Evolutionary conservation across 2,113 vertebrate genomes (phyloP), one percentile per base, ranked within the genome.

Genomic region (Larimichthys polyactis): DNA sequence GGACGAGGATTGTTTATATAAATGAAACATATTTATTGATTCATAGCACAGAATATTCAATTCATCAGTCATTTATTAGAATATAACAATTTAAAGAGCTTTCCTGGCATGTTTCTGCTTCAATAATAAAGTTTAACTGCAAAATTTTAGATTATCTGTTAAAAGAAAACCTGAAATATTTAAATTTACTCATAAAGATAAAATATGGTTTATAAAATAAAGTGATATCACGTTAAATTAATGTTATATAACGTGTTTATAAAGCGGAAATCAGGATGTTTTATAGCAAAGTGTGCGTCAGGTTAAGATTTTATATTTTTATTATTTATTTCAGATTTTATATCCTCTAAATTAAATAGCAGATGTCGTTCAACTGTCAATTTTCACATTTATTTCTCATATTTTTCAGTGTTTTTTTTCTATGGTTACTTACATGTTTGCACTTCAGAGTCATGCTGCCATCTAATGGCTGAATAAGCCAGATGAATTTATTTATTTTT

Each of bases 31-130:
- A 32, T n/a, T 16, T 2, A 44, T 4, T 3, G 1, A 2, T 22
- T 4, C 2, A 1, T 0, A 2, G 1, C 20, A 3, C 32, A 54
- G 4, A 29, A 0, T 0, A 11, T 32, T 24, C 4, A 19, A 0
- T 71, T 27, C 2, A 27, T 27, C 27, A 27, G 3, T 10, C 2
- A 52, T 74, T 10, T 36, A 49, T 19, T 60, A 0, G 1, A 16
- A 48, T 48, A 3, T 19, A 1, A 11, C 63, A 27, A 27, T 27
- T 22, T 40, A 17, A 40, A 36, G 44, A 16, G 2, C 5, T 11
- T 43, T 24, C n/a, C 24, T 20, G 11, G 2, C 9, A 7, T 11
- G n/a, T n/a, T 46, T 27, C 24, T 32, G 1, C 3, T 29, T 5
- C 3, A 7, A 0, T 3, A 3, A 19, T 44, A 12, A 55, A 71